Percentiles rank a stretch among this genome's conserved stretches.
These are phyloP conservation scores for Dendrolimus pini DNA, from an alignment of 2,888 invertebrate species.

Conservation along the genomic window DNA sequence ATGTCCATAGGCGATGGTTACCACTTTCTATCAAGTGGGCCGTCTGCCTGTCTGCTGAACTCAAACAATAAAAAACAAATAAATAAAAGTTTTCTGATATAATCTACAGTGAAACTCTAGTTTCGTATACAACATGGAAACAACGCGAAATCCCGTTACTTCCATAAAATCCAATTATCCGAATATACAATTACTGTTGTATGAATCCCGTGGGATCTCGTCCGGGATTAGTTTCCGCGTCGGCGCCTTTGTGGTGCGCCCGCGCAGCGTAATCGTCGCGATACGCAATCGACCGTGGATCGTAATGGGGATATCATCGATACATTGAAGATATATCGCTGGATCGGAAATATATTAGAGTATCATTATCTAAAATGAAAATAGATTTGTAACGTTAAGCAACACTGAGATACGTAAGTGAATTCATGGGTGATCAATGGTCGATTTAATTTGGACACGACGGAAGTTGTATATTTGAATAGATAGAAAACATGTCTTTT, in stretches of 20 bases:
- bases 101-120: not conserved
- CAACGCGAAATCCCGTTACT: not conserved
- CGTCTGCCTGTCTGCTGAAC: too few relatives aligned
- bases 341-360: not conserved
- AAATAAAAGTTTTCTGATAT: too few relatives aligned
- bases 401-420: not conserved
- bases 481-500: too few relatives aligned
- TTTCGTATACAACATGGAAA: not conserved
- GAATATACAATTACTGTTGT: not conserved
- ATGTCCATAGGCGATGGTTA: too few relatives aligned
- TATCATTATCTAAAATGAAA: not conserved
- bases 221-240: conserved; percentile 47
- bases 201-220: conserved; percentile 8
- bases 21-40: too few relatives aligned
- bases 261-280: conserved; percentile 52
- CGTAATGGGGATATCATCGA: not conserved
- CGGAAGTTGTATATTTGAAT: too few relatives aligned
- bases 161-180: not conserved
- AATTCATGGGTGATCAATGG: too few relatives aligned
- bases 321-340: not conserved
- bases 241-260: conserved; percentile 54
- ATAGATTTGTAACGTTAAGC: not conserved
- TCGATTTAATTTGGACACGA: too few relatives aligned
- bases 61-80: too few relatives aligned
- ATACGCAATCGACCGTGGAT: conserved; percentile 48